Evolutionary conservation across 2,888 invertebrate genomes (phyloP).

Genomic region (Drosophila gaucha): DNA sequence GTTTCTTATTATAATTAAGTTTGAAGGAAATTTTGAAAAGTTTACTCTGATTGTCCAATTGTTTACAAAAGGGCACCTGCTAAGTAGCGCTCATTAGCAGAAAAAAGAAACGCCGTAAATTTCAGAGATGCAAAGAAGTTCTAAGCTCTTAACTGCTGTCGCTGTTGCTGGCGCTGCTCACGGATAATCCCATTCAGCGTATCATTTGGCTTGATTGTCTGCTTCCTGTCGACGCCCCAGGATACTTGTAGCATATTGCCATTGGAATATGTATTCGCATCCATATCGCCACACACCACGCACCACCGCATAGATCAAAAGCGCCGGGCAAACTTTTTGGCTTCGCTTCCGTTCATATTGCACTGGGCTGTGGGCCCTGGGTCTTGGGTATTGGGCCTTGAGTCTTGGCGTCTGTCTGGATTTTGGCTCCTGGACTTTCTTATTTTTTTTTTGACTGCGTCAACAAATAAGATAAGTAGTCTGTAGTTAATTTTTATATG

Average conservation of each 20-base stretch:
- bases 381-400: neutral
- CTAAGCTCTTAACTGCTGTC: slow-evolving; percentile 3
- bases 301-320: slow-evolving; percentile 50
- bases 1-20: neutral
- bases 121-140: neutral
- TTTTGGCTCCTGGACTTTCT: slow-evolving; percentile 15
- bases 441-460: slow-evolving; percentile 36
- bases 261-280: slow-evolving; percentile 25
- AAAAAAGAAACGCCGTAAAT: neutral
- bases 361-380: slow-evolving; percentile 10
- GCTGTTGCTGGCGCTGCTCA: neutral
- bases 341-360: slow-evolving; percentile 52
- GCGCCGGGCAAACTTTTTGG: slow-evolving; percentile 52
- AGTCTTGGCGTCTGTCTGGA: slow-evolving; percentile 15
- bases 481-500: slow-evolving; percentile 82
- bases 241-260: slow-evolving; percentile 55
- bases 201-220: slow-evolving; percentile 70
- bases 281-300: slow-evolving; percentile 35
- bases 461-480: slow-evolving; percentile 81
- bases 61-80: slow-evolving; percentile 18
- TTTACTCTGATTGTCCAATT: slow-evolving; percentile 19
- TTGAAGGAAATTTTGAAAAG: neutral
- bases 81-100: slow-evolving; percentile 40
- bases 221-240: slow-evolving; percentile 60
- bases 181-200: slow-evolving; percentile 56